Evolutionary conservation across 2,113 vertebrate species (phyloP).

Genomic region (Nothobranchius kuhntae): DNA sequence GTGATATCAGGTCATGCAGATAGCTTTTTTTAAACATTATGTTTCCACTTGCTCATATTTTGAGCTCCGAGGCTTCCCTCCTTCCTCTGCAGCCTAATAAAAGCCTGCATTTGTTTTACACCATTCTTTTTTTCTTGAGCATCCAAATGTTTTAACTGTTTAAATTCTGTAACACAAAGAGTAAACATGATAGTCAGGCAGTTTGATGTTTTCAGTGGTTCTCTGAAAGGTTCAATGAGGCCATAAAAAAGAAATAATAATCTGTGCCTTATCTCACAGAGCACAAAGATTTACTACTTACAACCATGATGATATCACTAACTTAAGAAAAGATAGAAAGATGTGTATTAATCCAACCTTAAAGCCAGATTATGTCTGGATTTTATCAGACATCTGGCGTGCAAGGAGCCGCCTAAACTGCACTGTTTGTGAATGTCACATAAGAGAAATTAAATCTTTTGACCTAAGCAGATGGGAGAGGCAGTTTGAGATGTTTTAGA

Average conservation of each 20-base stretch:
- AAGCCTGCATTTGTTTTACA: background rate
- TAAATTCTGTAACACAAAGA: background rate
- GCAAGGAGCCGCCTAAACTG: constrained; percentile 32
- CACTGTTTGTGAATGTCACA: constrained; percentile 38
- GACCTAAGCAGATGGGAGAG: constrained; percentile 1
- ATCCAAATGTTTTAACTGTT: background rate
- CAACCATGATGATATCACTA: constrained; percentile 16
- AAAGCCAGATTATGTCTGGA: constrained; percentile 71
- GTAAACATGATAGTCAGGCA: background rate
- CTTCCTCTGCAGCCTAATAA: background rate
- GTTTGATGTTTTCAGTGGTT: background rate
- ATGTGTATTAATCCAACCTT: constrained; percentile 24
- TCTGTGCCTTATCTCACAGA: constrained; percentile 13
- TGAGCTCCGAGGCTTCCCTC: constrained; percentile 19
- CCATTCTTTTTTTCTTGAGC: background rate
- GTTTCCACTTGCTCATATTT: constrained; percentile 20
- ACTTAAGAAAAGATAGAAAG: constrained; percentile 18
- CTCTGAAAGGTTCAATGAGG: background rate
- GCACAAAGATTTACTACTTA: constrained; percentile 26
- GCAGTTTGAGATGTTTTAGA: background rate
- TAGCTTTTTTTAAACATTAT: constrained; percentile 17
- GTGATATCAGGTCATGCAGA: constrained; percentile 41
- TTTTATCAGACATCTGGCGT: constrained; percentile 54
- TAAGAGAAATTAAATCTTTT: constrained; percentile 38
- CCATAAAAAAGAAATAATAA: constrained; percentile 2